Conservation (phyloP, 1,140 invertebrate species). For the Aphidius ervi region DNA sequence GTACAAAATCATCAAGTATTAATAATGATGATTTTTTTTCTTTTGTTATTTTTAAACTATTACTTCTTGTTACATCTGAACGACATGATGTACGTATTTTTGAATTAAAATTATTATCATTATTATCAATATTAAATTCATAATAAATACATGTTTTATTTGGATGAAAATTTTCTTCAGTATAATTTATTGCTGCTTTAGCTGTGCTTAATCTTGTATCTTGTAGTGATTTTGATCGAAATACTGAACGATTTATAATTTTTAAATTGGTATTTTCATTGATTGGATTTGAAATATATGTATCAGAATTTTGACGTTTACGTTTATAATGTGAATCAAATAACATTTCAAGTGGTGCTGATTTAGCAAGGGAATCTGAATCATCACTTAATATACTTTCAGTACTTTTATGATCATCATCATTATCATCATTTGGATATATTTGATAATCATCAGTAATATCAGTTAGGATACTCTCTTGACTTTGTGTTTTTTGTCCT, state of each 20-base stretch:
- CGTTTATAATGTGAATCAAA: slow-evolving; percentile 55
- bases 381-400: slow-evolving; percentile 53
- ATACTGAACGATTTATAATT: slow-evolving; percentile 34
- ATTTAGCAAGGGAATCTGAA: slow-evolving; percentile 62
- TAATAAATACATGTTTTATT: slow-evolving; percentile 36
- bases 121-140: slow-evolving; percentile 38
- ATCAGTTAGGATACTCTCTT: slow-evolving; percentile 75
- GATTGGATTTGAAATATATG: slow-evolving; percentile 37
- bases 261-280: slow-evolving; percentile 19
- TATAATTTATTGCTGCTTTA: slow-evolving; percentile 28
- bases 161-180: slow-evolving; percentile 30
- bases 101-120: slow-evolving; percentile 26
- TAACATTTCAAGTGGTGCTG: slow-evolving; percentile 67
- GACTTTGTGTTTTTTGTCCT: slow-evolving; percentile 64
- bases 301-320: slow-evolving; percentile 44
- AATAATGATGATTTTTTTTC: slow-evolving; percentile 40
- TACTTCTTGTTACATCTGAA: slow-evolving; percentile 29
- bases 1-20: slow-evolving; percentile 47
- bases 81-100: slow-evolving; percentile 20
- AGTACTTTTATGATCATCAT: slow-evolving; percentile 43
- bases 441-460: slow-evolving; percentile 62
- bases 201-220: slow-evolving; percentile 43
- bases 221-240: slow-evolving; percentile 52
- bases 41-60: slow-evolving; percentile 29
- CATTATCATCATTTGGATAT: slow-evolving; percentile 41